phyloP scores from a whole-genome alignment of 1,140 invertebrate genomes.

The Plectrocnemia conspersa region DNA sequence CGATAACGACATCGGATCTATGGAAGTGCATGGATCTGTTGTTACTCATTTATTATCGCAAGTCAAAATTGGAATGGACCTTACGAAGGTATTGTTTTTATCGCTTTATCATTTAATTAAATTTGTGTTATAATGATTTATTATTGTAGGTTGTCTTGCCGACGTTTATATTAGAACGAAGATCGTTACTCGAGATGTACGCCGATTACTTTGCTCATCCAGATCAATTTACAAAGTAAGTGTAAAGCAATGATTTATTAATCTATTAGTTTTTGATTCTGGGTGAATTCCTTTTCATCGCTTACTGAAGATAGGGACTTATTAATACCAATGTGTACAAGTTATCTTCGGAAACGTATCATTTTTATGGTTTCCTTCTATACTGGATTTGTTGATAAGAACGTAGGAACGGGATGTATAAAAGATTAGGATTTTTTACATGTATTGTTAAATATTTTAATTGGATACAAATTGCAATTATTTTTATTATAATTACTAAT shows the following conservation, averaged over 20 bases:
- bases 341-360: too few relatives aligned
- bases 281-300: too few relatives aligned
- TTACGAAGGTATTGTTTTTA: constrained; percentile 70
- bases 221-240: constrained; percentile 89
- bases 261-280: constrained; percentile 2
- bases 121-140: not conserved
- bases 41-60: constrained; percentile 92
- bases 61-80: constrained; percentile 97
- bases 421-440: too few relatives aligned
- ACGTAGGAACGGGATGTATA: too few relatives aligned
- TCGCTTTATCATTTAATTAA: constrained; percentile 14
- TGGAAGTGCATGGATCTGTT: constrained; percentile 92
- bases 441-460: too few relatives aligned
- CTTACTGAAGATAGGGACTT: too few relatives aligned
- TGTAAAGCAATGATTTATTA: not conserved
- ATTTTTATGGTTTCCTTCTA: too few relatives aligned
- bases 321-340: too few relatives aligned
- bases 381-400: too few relatives aligned
- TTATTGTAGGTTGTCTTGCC: constrained; percentile 75
- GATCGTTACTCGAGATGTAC: constrained; percentile 96
- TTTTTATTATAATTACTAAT: too few relatives aligned
- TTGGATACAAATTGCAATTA: too few relatives aligned
- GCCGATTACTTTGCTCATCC: constrained; percentile 98
- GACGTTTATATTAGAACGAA: constrained; percentile 92
- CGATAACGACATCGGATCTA: constrained; percentile 75